Conservation (phyloP, 2,113 vertebrate genomes). For the Melozone crissalis region DNA sequence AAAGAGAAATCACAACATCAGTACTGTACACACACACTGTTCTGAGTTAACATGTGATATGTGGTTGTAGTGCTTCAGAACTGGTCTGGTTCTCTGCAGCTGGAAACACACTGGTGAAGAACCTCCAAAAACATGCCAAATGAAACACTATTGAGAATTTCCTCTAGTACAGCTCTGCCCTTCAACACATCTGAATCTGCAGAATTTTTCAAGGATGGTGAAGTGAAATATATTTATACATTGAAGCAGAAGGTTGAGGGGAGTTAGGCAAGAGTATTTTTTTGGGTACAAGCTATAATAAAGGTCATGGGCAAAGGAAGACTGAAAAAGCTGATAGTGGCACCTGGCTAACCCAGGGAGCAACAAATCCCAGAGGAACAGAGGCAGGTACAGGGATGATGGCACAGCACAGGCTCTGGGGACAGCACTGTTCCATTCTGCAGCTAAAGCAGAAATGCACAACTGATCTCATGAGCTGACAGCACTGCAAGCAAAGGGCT, state of each 20-base stretch:
- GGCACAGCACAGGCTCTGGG: rapidly evolving
- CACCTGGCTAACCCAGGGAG: neutral
- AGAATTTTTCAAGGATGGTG: neutral
- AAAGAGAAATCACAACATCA: neutral
- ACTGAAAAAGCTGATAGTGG: neutral
- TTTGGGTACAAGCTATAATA: neutral
- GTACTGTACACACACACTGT: neutral
- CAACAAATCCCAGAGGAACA: neutral
- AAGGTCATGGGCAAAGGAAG: neutral
- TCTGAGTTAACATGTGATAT: no score
- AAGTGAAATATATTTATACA: neutral
- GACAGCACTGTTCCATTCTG: neutral
- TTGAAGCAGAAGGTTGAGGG: neutral
- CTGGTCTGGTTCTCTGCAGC: neutral
- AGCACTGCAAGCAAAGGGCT: neutral
- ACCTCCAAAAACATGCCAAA: neutral
- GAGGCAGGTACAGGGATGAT: neutral
- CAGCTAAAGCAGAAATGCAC: neutral
- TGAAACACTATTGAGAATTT: neutral
- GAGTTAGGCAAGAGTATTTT: neutral
- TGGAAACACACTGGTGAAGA: neutral
- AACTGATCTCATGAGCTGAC: neutral
- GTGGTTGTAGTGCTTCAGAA: neutral
- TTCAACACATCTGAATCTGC: neutral
- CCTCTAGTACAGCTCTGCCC: neutral